These are phyloP conservation scores for Euzetes globulus DNA, from an alignment of 2,888 invertebrate species.

Conservation along the genomic window DNA sequence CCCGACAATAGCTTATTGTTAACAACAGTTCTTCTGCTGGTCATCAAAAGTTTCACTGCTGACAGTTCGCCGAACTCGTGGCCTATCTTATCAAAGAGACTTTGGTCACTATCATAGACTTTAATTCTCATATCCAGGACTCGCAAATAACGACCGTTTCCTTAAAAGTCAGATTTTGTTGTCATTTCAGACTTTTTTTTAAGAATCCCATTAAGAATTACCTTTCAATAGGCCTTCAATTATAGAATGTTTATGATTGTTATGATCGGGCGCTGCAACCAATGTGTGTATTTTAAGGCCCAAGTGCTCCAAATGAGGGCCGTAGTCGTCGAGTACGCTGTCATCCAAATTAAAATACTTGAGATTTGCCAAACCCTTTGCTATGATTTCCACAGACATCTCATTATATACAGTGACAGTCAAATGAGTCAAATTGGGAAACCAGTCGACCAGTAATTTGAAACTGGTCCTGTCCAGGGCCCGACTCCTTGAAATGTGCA, in stretches of 20 bases:
- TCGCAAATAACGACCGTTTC: slow-evolving; percentile 27
- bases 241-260: slow-evolving; percentile 24
- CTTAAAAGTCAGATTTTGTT: neutral
- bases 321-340: slow-evolving; percentile 25
- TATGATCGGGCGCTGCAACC: slow-evolving; percentile 29
- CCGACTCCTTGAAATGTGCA: slow-evolving; percentile 20
- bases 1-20: neutral
- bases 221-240: slow-evolving; percentile 27
- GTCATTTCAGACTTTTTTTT: neutral
- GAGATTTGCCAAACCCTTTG: slow-evolving; percentile 26
- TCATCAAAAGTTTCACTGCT: slow-evolving; percentile 6
- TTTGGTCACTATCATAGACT: slow-evolving; percentile 21
- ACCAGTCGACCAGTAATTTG: slow-evolving; percentile 8
- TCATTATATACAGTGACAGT: slow-evolving; percentile 30
- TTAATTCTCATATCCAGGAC: slow-evolving; percentile 24
- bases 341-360: slow-evolving; percentile 33
- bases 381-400: neutral
- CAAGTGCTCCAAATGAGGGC: neutral
- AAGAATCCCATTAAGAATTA: neutral
- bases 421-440: slow-evolving; percentile 31
- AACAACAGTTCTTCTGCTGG: neutral
- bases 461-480: neutral
- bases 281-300: slow-evolving; percentile 28
- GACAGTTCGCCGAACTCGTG: neutral
- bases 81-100: slow-evolving; percentile 22